phyloP scores from a whole-genome alignment of 2,888 invertebrate species.

The Ochlodes sylvanus region DNA sequence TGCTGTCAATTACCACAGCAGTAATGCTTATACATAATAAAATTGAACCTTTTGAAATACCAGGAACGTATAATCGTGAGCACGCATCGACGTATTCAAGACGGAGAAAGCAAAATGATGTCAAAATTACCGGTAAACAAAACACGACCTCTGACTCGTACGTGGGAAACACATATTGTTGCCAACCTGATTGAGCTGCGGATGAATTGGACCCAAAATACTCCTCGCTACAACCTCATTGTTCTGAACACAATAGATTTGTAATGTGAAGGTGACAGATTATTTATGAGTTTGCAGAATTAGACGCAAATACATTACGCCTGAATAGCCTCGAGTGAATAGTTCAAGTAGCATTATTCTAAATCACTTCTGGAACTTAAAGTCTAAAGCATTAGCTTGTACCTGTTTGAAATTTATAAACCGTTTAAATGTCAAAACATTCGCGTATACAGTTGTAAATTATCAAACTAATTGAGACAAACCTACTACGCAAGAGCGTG shows the following conservation, averaged over 20 bases:
- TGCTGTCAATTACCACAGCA: conserved; percentile 19
- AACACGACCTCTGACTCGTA: conserved; percentile 36
- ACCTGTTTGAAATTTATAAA: conserved; percentile 28
- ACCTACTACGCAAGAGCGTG: conserved; percentile 18
- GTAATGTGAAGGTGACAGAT: conserved; percentile 51
- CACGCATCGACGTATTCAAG: conserved; percentile 36
- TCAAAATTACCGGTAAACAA: conserved; percentile 39
- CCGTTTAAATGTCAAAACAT: conserved; percentile 26
- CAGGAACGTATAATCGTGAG: conserved; percentile 31
- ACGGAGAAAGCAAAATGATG: conserved; percentile 37
- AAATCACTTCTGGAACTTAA: conserved; percentile 24
- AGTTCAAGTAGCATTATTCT: conserved; percentile 39
- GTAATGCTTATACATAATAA: conserved; percentile 1
- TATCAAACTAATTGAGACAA: conserved; percentile 26
- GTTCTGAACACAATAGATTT: conserved; percentile 46
- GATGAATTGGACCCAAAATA: conserved; percentile 33
- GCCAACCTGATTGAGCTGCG: conserved; percentile 34
- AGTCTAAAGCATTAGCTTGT: not conserved
- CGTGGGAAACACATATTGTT: conserved; percentile 37
- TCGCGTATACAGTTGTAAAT: conserved; percentile 9
- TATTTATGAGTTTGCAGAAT: conserved; percentile 51
- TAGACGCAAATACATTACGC: conserved; percentile 47
- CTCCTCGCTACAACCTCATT: conserved; percentile 41
- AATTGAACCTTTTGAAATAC: conserved; percentile 30
- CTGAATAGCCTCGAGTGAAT: conserved; percentile 48